Evolutionary conservation across 2,113 vertebrate genomes (phyloP).

Genomic region (Ptilorrhoa leucosticta): DNA sequence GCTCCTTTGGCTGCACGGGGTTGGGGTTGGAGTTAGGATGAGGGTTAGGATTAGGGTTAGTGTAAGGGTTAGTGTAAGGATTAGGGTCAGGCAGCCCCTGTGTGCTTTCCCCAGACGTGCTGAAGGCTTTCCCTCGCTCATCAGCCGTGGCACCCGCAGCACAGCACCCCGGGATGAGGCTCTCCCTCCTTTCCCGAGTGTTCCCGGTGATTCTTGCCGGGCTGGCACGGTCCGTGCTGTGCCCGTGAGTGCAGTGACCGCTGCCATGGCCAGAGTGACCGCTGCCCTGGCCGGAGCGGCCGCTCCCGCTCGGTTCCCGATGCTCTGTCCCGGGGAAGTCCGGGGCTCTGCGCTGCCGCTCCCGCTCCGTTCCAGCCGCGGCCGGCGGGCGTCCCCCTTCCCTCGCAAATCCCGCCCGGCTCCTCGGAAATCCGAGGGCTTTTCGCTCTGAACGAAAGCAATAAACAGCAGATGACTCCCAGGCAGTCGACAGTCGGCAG

Average conservation of each 20-base stretch:
- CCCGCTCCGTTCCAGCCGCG: neutral
- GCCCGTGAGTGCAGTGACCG: fast-evolving
- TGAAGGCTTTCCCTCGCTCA: neutral
- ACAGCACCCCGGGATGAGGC: fast-evolving
- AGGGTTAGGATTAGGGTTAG: neutral
- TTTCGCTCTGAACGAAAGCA: fast-evolving
- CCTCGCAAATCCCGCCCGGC: neutral
- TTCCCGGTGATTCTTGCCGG: neutral
- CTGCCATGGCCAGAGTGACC: neutral
- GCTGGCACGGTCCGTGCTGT: neutral
- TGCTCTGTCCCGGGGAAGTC: fast-evolving
- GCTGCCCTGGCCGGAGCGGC: too few species aligned
- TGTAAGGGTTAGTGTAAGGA: too few species aligned
- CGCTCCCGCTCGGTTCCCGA: neutral
- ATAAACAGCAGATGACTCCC: fast-evolving
- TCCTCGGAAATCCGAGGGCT: fast-evolving
- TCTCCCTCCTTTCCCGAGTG: fast-evolving
- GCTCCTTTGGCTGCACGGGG: fast-evolving
- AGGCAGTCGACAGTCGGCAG: fast-evolving
- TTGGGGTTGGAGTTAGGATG: neutral
- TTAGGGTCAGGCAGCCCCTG: neutral
- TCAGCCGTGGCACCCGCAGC: fast-evolving
- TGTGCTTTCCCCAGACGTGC: fast-evolving
- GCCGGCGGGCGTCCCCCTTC: neutral
- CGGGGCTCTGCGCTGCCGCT: neutral